Evolutionary conservation across 2,113 vertebrate species (phyloP), one percentile per base, ranked within the genome.

Genomic region (Capra hircus): DNA sequence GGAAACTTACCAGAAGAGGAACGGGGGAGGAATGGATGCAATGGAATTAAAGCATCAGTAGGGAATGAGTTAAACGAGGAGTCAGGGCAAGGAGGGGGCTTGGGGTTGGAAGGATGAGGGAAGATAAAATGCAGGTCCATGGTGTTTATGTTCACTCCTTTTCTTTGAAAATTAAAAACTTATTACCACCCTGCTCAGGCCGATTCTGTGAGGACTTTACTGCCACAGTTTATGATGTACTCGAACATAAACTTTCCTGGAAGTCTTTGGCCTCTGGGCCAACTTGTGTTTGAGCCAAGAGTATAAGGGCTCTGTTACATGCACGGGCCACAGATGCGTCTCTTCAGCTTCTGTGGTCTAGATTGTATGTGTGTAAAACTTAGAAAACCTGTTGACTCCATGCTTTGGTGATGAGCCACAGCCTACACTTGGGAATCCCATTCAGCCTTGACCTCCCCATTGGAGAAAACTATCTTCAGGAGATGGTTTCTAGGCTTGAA

Each of bases 221-320:
- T 91, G 89, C 94, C n/a, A 5, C 1, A 59, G 90, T 97, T 97
- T 60, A 62, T 91, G 64, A 81, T 92, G 50, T 92, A 8, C 36
- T 94, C 8, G 5, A 94, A 83, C 88, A 93, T 97, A 93, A 95
- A 88, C 95, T 92, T 97, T 87, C 92, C 62, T 98, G 96, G 90
- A 94, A 88, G 90, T 84, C 36, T 28, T 30, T 97, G 98, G 83
- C 95, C 92, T 98, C n/a, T 60, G 94, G 94, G 67, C 88, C 0
- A 12, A 33, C 85, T 91, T 93, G 45, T 96, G 64, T n/a, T 25
- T 30, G 43, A 84, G 84, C 96, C 43, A 97, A 92, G 90, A 43
- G 77, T 93, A 92, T 82, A 91, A 91, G 50, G 74, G 78, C 36
- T 43, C 2, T 48, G 55, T 16, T 89, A 55, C 2, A 5, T 74